Evolutionary conservation across 1,140 invertebrate species (phyloP), one percentile per base, ranked within the genome.

Genomic region (Paraescarpia echinospica): DNA sequence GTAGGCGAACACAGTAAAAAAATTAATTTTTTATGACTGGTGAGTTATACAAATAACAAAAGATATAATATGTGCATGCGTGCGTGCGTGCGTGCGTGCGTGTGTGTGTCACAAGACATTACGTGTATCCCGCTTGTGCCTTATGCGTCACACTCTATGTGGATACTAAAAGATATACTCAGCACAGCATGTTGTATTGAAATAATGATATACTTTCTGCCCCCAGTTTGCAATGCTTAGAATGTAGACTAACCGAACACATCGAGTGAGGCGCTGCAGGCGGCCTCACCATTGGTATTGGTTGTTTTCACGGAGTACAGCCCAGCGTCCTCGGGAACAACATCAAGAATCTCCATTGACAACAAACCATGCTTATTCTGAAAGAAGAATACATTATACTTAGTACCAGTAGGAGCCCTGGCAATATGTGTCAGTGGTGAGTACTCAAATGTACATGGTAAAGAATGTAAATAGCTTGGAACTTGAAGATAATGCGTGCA

Each of bases 241-340:
- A 41, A 41, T 41, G 41, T 77, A 27, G 22, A 91, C 48, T 41
- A 34, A 96, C 95, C 95, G 93, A 94, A 93, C 14, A 96, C 94
- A 35, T 94, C 94, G 34, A 96, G 93, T 35, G 90, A 93, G 35
- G 94, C 94, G n/a, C 92, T 93, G 92, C 95, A 95, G 92, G 94
- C 59, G 92, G 89, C 94, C 94, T 95, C 94, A 33, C 96, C 96
- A 88, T 95, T 95, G 41, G 93, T 97, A 88, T 98, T 98, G 1
- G 98, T 98, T 35, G 99, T 98, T 95, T 97, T 97, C 94, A 98
- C 99, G 22, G 97, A 97, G 95, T 99, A 99, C 93, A 97, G 97
- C 31, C 98, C 98, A 92, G 97, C 97, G 96, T 99, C 98, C 91
- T 94, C 93, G 27, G 92, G 41, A 35, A 93, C 93, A 5, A 94